Base-by-base conservation (phyloP, 2,888 invertebrate genomes). In the Lumbricus terrestris region DNA sequence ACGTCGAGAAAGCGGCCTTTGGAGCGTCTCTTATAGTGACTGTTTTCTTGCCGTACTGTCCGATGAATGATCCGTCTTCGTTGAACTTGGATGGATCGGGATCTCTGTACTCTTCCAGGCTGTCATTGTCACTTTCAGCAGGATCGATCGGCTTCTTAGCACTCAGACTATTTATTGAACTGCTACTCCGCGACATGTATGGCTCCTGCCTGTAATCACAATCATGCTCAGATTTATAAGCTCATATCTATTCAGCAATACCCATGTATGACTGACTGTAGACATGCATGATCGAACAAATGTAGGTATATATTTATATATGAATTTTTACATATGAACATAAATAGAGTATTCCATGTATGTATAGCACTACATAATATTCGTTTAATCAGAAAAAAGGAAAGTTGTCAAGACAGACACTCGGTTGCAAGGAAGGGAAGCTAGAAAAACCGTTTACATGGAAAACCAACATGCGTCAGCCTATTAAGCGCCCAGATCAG, bases 41-140 rank as follows among this genome's bases (percentile, higher is more conserved):
- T 37, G 88, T 88, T 90, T 92, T 92, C 91, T 92, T 92, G 88
- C 98, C 98, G 95, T 98, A 98, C 95, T 98, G 98, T 89, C 98
- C 98, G 96, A 99, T 99, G 96, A 99, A 99, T 94, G 98, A 99
- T 93, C 99, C 99, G 96, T 99, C 99, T 96, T 99, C 99, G 96
- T 98, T 98, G 96, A 98, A 98, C 96, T 95, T 96, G 97, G 98
- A 98, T 94, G 98, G 98, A 95, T 99, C 99, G 91, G 98, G 98
- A 95, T 99, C 99, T 91, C 98, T 99, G 95, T 99, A 99, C 95
- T 99, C 99, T 6, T 98, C 99, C 98, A 99, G 98, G 90, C 98
- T 99, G 96, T 99, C 99, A 82, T 98, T 98, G 95, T 99, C 99
- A 94, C 98, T 98, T 95, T 98, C 98, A 89, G 34, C 89, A 18